Evolutionary conservation across 2,888 invertebrate species (phyloP).

Genomic region (Keiferia lycopersicella): DNA sequence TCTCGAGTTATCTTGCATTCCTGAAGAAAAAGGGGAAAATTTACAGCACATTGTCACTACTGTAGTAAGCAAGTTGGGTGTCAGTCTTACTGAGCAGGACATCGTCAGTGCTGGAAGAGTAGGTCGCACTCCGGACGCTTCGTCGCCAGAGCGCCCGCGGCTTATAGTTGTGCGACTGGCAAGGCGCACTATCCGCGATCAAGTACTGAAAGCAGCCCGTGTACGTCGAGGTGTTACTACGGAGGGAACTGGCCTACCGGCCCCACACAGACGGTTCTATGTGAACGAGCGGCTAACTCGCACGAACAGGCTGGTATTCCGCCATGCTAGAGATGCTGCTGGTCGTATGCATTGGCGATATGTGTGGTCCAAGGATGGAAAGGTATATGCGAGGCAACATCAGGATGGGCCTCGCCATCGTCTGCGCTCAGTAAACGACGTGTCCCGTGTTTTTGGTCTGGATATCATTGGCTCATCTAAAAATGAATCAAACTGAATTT

Average conservation of each 20-base stretch:
- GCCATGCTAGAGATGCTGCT: conserved; percentile 28
- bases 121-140: too few species aligned
- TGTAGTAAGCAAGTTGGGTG: too few species aligned
- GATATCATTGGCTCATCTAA: not conserved
- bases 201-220: too few species aligned
- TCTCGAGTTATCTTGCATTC: not conserved
- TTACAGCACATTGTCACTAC: not conserved
- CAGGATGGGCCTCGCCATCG: conserved; percentile 11
- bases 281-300: conserved; percentile 32
- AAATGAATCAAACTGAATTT: not conserved
- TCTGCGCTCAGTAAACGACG: conserved; percentile 23
- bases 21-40: not conserved
- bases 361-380: conserved; percentile 33
- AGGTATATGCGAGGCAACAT: conserved; percentile 28
- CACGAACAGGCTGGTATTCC: conserved; percentile 30
- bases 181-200: too few species aligned
- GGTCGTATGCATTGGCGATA: conserved; percentile 27
- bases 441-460: conserved; percentile 11
- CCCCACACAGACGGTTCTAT: conserved; percentile 22
- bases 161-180: too few species aligned
- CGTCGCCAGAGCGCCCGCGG: too few species aligned
- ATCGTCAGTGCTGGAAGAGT: too few species aligned
- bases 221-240: too few species aligned
- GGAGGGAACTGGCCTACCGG: too few species aligned
- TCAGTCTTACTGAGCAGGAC: too few species aligned